Evolutionary conservation across 2,113 vertebrate genomes (phyloP).

Genomic region (Muscicapa adusta): DNA sequence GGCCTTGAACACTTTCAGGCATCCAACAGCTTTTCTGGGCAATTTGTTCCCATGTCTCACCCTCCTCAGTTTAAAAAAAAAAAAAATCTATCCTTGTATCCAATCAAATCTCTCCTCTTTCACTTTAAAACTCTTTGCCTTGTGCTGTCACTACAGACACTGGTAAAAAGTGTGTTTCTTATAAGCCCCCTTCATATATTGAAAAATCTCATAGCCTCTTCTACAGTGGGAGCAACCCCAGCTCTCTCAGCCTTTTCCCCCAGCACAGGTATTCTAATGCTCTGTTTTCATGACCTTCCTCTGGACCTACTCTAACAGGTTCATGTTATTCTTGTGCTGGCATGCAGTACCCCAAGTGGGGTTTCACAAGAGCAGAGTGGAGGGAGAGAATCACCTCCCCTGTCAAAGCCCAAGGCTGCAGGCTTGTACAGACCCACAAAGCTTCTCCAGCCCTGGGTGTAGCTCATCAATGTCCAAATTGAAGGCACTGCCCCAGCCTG

Average conservation of each 20-base stretch:
- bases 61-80: not conserved
- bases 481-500: not conserved
- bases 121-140: not conserved
- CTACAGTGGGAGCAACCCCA: not conserved
- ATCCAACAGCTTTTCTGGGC: not conserved
- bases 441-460: not conserved
- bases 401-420: fast-evolving
- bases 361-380: not conserved
- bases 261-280: not conserved
- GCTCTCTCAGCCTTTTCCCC: not conserved
- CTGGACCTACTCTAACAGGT: not conserved
- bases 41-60: not conserved
- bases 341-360: not conserved
- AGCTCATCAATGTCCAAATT: not conserved
- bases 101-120: not conserved
- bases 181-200: not conserved
- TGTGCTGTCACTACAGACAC: not conserved
- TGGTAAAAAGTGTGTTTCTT: not conserved
- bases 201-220: not conserved
- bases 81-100: not conserved
- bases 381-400: not conserved
- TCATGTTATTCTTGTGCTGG: not conserved
- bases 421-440: not conserved
- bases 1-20: not conserved
- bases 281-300: not conserved